Base-by-base conservation (phyloP, 2,113 vertebrate species). In the Trachemys scripta region DNA sequence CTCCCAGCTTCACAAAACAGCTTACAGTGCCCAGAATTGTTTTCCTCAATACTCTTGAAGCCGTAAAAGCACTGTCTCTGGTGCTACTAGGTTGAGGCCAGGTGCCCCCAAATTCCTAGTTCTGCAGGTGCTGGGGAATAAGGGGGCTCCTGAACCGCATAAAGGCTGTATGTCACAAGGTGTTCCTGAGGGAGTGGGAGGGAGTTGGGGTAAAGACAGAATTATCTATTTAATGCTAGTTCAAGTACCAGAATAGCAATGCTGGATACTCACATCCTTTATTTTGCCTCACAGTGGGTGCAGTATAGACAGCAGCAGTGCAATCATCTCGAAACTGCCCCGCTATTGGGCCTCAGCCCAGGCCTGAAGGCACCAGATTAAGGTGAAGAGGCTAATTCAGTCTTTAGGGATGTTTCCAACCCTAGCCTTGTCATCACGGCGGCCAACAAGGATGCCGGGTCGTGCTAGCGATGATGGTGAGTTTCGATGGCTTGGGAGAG, bases 221-320 rank as follows among this genome's bases (percentile, higher is more conserved):
- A 76, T 76, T 45, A 45, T 76, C 42, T 45, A 25, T 42, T 24
- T 76, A 25, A 45, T 76, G 38, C 42, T 45, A 35, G 59, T 31
- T 14, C 29, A 31, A 16, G 59, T 31, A 69, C 16, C 35, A 9
- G 22, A 76, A 45, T 45, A 45, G 22, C n/a, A 45, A 76, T 89
- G 82, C 1, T 24, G 80, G 45, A 50, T 1, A 35, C 2, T 0
- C 8, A 1, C 42, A 2, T 49, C 6, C 42, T 2, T 9, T 82
- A 53, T 25, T 81, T 86, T 27, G 27, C 2, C n/a, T 42, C 31
- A 8, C 6, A 3, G 38, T 38, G 22, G n/a, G 38, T 76, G 22
- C 29, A 79, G 45, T 1, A 16, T 5, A 38, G 16, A 11, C 4
- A 57, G 83, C 1, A 22, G 5, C 11, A 90, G 78, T 14, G 5